Evolutionary conservation across 2,888 invertebrate genomes (phyloP), one percentile per base, ranked within the genome.

Genomic region (Pristionchus maxplancki): DNA sequence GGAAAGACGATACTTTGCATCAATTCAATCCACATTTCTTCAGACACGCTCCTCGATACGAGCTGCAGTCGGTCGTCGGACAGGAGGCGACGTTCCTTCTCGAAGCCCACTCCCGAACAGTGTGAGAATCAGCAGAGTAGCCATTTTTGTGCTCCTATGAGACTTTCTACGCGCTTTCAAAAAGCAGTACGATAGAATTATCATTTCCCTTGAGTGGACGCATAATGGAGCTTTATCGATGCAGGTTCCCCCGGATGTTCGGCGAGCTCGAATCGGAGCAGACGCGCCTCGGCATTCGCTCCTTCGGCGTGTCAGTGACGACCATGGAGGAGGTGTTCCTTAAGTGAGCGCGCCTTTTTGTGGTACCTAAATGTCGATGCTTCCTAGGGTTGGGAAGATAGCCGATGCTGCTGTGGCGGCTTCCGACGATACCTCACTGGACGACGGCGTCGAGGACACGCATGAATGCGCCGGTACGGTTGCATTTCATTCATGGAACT

Each of bases 271-370:
- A 97, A 94, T 94, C 94, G 0, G 95, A 96, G 40, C 96, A 96
- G 15, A 94, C 95, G 0, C 94, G 95, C 0, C 95, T 97, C 31
- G 96, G 96, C 31, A 96, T 97, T 86, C 96, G 96, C 89, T 97
- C 97, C 94, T 97, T 97, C 95, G 97, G 97, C 8, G 96, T 97
- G 37, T 96, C 97, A 9, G 96, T 97, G 24, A 97, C 97, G 4
- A 97, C 97, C 0, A 96, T 98, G 95, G 97, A 97, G 95, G 97
- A 98, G 95, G 97, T 97, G 0, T 97, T 97, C 94, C 96, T 97
- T 96, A 96, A 96, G 97, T 97, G 94, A 88, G 50, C 17, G 13
- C 20, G n/a, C n/a, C n/a, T n/a, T n/a, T n/a, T n/a, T n/a, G n/a
- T n/a, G n/a, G n/a, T n/a, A n/a, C n/a, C n/a, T n/a, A n/a, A n/a